Evolutionary conservation across 2,113 vertebrate genomes (phyloP), one percentile per base, ranked within the genome.

Genomic region (Cochlearius cochlearius): DNA sequence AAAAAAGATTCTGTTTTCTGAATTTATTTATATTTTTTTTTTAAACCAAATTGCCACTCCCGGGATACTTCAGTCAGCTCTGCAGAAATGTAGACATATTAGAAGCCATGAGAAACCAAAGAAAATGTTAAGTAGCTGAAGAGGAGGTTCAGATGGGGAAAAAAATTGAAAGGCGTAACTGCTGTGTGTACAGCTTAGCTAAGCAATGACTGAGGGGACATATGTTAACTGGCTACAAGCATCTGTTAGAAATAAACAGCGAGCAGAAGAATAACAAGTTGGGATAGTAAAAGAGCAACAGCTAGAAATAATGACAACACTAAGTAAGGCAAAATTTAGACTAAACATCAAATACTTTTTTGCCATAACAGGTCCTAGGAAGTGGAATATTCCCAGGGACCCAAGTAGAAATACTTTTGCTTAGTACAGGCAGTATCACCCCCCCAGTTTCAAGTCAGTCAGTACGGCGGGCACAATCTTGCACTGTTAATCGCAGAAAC

Each of bases 201-300:
- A 38, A 92, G 88, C 90, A 90, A 29, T 49, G 60, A 59, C 32
- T 52, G 50, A 89, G 86, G 52, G 36, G 58, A 90, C 64, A 87
- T 81, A 83, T 78, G 91, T 91, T 94, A 79, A 47, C 69, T 27
- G 74, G 66, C 53, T 94, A 79, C 62, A 85, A 58, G 68, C 86
- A 96, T 94, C 84, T 95, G 97, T 49, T 91, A 58, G 53, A 94
- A 94, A 95, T 95, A 95, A 97, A 90, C 69, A 84, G 55, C 74
- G 66, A 91, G 80, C 53, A 95, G n/a, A 91, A 80, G 55, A 92
- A 84, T 83, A 95, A 77, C 73, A 91, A 91, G 49, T 73, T 85
- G 78, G 60, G 52, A 78, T n/a, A 91, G 69, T 62, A 87, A 85
- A 84, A 84, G 49, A 81, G 52, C 27, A 91, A 85, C 32, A 82